Evolutionary conservation across 2,797 vertebrate genomes (phyloP), one percentile per base, ranked within the genome.

Genomic region (Enteromius radiatus): DNA sequence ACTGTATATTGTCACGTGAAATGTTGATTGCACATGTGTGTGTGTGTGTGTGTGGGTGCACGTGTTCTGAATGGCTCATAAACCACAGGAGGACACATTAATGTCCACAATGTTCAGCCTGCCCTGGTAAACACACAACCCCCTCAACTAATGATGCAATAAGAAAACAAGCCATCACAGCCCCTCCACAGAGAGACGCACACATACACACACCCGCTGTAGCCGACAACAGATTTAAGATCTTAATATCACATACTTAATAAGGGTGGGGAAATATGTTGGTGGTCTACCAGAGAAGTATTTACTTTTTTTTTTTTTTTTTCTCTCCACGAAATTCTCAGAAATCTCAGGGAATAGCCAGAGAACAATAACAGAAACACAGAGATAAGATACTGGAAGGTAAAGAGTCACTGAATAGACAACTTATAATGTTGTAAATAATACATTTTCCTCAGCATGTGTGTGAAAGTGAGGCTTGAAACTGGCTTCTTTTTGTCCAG

Each of bases 111-210:
- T 92, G 94, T 94, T 87, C 92, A 92, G 94, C 91, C 93, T 95
- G 94, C 95, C 94, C 94, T 95, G 95, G 93, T 93, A 94, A 95
- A 95, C 95, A 95, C 94, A 95, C 93, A 94, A 95, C 93, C 94
- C 95, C 94, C 93, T 95, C 93, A 93, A 93, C 95, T 96, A 96
- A 96, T 95, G 96, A 95, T 96, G 95, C 95, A 95, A 95, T 95
- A 95, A 94, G 92, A 94, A 92, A 93, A 92, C 93, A 93, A 93
- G 95, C 95, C 95, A 95, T 96, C 96, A 95, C 74, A 95, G 94
- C 94, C 94, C 84, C 85, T 86, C 85, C 56, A 19, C 84, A 78
- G 74, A 78, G 70, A 84, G 43, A 82, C 41, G 68, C 69, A 76
- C 79, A 82, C 84, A 81, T 69, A 79, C 73, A 73, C 68, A 80